phyloP scores from a whole-genome alignment of 1,140 invertebrate genomes.

The Dermatophagoides farinae region DNA sequence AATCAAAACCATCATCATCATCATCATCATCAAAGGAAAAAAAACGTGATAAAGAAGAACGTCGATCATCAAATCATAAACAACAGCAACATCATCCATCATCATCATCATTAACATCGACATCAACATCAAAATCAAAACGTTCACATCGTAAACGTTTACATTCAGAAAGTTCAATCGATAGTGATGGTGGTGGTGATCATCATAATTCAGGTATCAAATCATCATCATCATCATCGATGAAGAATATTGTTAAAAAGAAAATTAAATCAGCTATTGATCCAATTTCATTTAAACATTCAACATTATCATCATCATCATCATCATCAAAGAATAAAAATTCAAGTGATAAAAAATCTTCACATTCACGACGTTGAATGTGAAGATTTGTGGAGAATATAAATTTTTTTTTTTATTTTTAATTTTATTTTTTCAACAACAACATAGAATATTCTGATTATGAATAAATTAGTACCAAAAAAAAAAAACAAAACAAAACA shows the following conservation, averaged over 20 bases:
- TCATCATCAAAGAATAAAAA: not conserved
- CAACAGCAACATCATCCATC: too few species aligned
- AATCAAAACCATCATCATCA: not conserved
- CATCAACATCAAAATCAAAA: not conserved
- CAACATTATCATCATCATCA: not conserved
- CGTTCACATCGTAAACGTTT: not conserved
- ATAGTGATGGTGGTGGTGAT: too few species aligned
- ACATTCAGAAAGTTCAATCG: too few species aligned
- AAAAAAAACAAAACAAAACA: too few species aligned
- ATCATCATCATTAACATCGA: too few species aligned
- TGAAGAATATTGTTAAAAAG: not conserved
- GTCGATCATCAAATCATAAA: not conserved
- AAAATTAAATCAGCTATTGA: not conserved
- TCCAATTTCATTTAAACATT: not conserved
- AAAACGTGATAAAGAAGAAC: not conserved
- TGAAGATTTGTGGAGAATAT: too few species aligned
- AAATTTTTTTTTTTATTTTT: too few species aligned
- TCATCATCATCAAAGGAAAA: not conserved
- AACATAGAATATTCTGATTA: too few species aligned
- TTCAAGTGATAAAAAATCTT: not conserved
- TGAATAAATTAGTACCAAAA: too few species aligned
- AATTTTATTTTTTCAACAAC: too few species aligned
- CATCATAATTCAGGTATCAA: too few species aligned
- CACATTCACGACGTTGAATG: too few species aligned
- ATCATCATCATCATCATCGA: not conserved